These are phyloP conservation scores for Polypterus bichir DNA, from an alignment of 2,113 vertebrate genomes.

Conservation along the genomic window DNA sequence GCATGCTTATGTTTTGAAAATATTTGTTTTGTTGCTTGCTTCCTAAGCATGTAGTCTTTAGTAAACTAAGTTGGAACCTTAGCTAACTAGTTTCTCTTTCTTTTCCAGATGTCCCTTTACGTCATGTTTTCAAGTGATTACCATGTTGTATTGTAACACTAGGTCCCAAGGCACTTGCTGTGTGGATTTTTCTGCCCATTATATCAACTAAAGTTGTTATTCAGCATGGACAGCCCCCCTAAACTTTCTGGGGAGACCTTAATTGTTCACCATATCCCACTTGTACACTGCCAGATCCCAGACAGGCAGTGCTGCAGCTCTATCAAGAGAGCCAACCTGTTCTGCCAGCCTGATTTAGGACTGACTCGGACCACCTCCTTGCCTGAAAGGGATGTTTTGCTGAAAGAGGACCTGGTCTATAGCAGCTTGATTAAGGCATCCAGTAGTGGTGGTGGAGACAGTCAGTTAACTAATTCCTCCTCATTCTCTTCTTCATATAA, in stretches of 20 bases:
- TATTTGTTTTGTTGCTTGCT: no score
- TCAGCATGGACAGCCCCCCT: slow-evolving; percentile 78
- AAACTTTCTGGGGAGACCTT: slow-evolving; percentile 87
- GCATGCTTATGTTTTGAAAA: no score
- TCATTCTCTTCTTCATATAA: slow-evolving; percentile 46
- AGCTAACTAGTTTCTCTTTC: no score
- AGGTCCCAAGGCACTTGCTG: no score
- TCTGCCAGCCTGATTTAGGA: slow-evolving; percentile 69
- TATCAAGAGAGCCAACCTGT: slow-evolving; percentile 63
- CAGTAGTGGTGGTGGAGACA: slow-evolving; percentile 38
- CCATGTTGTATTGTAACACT: no score
- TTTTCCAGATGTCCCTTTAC: no score
- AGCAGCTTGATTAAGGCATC: slow-evolving; percentile 72
- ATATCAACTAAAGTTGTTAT: no score
- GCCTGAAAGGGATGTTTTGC: slow-evolving; percentile 70
- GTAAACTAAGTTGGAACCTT: no score
- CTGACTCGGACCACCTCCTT: slow-evolving; percentile 60
- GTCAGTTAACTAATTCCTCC: slow-evolving; percentile 45
- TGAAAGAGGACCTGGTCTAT: slow-evolving; percentile 73
- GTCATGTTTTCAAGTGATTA: no score
- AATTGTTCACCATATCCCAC: slow-evolving; percentile 92
- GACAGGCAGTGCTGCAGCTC: slow-evolving; percentile 57
- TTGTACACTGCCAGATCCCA: slow-evolving; percentile 90
- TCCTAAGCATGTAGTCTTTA: no score
- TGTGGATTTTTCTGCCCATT: no score